Evolutionary conservation across 2,113 vertebrate genomes (phyloP), one percentile per base, ranked within the genome.

Genomic region (Phoenicopterus ruber): DNA sequence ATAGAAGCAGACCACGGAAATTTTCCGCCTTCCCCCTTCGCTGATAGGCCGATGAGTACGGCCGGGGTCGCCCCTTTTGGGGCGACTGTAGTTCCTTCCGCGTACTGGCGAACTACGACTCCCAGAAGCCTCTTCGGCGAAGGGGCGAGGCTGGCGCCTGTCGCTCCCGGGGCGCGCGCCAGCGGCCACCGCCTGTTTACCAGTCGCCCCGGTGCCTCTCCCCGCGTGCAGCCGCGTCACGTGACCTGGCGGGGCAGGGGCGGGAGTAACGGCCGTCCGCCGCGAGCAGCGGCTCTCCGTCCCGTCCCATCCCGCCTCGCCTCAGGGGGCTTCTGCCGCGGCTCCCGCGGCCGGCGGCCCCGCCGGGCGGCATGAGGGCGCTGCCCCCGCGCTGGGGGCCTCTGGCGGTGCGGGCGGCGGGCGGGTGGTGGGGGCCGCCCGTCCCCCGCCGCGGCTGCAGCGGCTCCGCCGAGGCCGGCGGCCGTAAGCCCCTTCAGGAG

Each of bases 401-500:
- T 3, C 34, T 85, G 72, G 81, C 47, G 21, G 67, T 79, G 12
- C 28, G 66, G 40, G 52, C 77, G 21, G 28, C 65, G 16, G 57
- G 63, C 24, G 16, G 63, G 4, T 24, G 81, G 66, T 67, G 63
- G 10, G 34, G 36, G 20, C n/a, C 34, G 36, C 34, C 44, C 25
- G 25, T 28, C 3, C 52, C 54, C 26, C 15, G 42, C 46, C 26
- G 70, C 24, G 4, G 18, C 29, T 18, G 50, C 13, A 14, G 59
- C 25, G 17, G 34, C 46, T 83, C 18, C 28, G 70, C 26, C 42
- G 47, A 28, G 34, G n/a, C 58, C 31, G 55, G 57, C 17, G 44
- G 62, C 29, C 18, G 14, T 6, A 67, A 87, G 42, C 88, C 98
- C 17, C 82, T 98, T 54, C 98, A 91, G 94, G 98, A 94, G 42